A percentile compares a stretch with the other conserved stretches of the same genome.
Conservation (phyloP, 2,113 vertebrate species). For the Todiramphus chloris region DNA sequence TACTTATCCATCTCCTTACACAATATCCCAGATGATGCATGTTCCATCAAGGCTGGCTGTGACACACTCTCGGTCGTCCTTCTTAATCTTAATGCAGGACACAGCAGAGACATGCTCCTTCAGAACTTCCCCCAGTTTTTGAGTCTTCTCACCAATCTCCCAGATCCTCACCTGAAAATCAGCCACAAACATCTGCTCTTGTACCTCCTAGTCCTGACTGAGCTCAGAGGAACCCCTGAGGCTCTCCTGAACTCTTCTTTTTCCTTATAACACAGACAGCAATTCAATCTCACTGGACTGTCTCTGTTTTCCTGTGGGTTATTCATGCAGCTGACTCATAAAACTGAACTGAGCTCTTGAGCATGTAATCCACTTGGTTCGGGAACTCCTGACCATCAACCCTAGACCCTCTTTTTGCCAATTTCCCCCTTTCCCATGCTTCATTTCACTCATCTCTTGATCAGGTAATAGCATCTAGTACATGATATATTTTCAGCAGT, state of each 20-base stretch:
- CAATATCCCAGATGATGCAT: conserved; percentile 90
- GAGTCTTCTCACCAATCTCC: conserved; percentile 72
- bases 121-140: conserved; percentile 75
- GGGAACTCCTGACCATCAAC: neutral
- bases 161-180: conserved; percentile 81
- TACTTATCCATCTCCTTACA: conserved; percentile 71
- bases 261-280: neutral
- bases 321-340: neutral
- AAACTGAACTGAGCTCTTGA: neutral
- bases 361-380: neutral
- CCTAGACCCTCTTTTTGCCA: neutral
- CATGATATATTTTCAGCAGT: neutral
- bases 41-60: conserved; percentile 83
- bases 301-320: neutral
- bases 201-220: neutral
- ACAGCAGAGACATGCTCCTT: conserved; percentile 82
- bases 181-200: neutral
- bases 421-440: neutral
- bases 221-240: neutral
- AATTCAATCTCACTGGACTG: neutral
- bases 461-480: neutral
- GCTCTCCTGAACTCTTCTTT: neutral
- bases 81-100: conserved; percentile 83
- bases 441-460: neutral
- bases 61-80: conserved; percentile 81